Evolutionary conservation across 2,888 invertebrate genomes (phyloP).

Genomic region (Tortricodes alternella): DNA sequence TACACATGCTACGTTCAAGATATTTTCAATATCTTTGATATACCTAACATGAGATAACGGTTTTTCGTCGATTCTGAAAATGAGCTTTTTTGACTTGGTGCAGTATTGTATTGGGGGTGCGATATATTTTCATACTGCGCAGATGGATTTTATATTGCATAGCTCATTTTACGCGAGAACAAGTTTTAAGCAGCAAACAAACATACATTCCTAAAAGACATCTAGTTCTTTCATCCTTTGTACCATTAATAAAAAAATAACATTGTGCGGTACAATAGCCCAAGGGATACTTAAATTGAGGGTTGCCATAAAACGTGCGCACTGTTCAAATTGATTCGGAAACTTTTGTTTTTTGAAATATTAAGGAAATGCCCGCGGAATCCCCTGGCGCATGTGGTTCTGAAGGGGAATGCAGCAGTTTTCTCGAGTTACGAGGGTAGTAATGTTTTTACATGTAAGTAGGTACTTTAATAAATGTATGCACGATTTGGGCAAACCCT

Average conservation of each 20-base stretch:
- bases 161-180: too few relatives aligned
- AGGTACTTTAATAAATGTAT: not conserved
- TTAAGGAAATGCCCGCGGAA: conserved; percentile 21
- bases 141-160: too few relatives aligned
- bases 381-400: conserved; percentile 1
- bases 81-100: too few relatives aligned
- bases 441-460: not conserved
- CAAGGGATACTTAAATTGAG: conserved; percentile 10
- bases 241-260: conserved; percentile 5
- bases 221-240: not conserved
- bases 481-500: not conserved
- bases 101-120: too few relatives aligned
- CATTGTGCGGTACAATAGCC: conserved; percentile 8
- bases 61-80: too few relatives aligned
- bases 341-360: conserved; percentile 27
- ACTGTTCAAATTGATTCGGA: conserved; percentile 25
- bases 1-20: too few relatives aligned
- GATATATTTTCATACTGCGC: too few relatives aligned
- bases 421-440: not conserved
- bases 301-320: conserved; percentile 8
- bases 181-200: too few relatives aligned
- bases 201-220: too few relatives aligned
- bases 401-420: not conserved
- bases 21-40: too few relatives aligned
- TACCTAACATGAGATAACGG: too few relatives aligned